phyloP scores from a whole-genome alignment of 1,140 invertebrate genomes.

The Pachypsylla venusta region DNA sequence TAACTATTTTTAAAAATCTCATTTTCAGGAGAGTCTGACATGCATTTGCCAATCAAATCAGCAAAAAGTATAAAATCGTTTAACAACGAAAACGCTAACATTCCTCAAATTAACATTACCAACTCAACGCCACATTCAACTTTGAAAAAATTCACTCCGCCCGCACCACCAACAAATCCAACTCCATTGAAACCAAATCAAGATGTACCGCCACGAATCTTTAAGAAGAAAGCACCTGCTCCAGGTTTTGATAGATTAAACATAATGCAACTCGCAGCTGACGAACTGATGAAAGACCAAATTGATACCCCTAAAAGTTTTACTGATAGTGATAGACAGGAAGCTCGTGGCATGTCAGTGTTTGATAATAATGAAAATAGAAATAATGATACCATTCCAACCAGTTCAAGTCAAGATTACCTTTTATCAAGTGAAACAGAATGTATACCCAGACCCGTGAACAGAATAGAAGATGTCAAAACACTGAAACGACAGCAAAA shows the following conservation, averaged over 20 bases:
- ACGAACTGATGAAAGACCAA: neutral
- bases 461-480: conserved; percentile 34
- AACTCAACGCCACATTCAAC: conserved; percentile 1
- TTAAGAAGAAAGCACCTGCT: conserved; percentile 33
- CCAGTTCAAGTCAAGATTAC: conserved; percentile 33
- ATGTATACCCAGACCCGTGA: conserved; percentile 26
- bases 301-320: too few relatives aligned
- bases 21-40: too few relatives aligned
- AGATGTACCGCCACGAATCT: conserved; percentile 32
- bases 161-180: conserved; percentile 30
- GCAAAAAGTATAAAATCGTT: neutral
- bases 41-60: neutral
- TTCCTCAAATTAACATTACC: neutral
- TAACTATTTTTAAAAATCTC: too few relatives aligned
- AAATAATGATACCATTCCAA: conserved; percentile 7
- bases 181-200: conserved; percentile 15
- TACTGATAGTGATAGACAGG: neutral
- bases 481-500: conserved; percentile 37
- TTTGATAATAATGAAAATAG: neutral
- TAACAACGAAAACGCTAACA: neutral
- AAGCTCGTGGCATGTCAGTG: neutral
- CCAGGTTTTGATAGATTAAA: conserved; percentile 12
- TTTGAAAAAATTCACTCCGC: conserved; percentile 31
- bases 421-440: conserved; percentile 32
- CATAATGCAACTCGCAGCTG: neutral